Conservation (phyloP, 2,888 invertebrate species). For the Parthenolecanium corni region DNA sequence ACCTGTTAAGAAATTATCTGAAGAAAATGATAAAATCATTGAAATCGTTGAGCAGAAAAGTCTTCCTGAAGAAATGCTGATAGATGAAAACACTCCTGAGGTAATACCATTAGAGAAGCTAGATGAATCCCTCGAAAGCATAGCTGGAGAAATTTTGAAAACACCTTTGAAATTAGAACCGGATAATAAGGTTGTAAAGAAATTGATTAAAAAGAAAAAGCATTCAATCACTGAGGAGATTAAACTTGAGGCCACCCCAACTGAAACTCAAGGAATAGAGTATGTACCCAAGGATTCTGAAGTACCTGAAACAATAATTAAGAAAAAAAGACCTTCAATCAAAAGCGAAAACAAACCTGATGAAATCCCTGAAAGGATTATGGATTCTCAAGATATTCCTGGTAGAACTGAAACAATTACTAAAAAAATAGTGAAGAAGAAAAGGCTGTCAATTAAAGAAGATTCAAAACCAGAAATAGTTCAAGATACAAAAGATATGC, state of each 20-base stretch:
- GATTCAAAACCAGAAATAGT: slow-evolving; percentile 31
- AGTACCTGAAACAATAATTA: too few relatives aligned
- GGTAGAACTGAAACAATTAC: slow-evolving; percentile 9
- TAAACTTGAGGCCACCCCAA: too few relatives aligned
- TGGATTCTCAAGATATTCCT: slow-evolving; percentile 3
- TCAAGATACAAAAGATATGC: slow-evolving; percentile 34
- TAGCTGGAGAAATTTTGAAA: too few relatives aligned
- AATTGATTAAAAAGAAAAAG: too few relatives aligned
- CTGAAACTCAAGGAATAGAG: too few relatives aligned
- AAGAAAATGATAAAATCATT: slow-evolving; percentile 34
- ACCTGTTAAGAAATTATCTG: slow-evolving; percentile 34
- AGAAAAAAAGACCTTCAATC: slow-evolving; percentile 6
- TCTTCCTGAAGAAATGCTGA: too few relatives aligned
- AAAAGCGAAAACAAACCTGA: slow-evolving; percentile 26
- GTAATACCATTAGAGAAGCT: slow-evolving; percentile 33
- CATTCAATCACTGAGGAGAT: too few relatives aligned
- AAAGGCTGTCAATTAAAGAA: slow-evolving; percentile 10
- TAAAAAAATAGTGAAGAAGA: slow-evolving; percentile 19
- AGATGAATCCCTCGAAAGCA: too few relatives aligned
- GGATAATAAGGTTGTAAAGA: too few relatives aligned
- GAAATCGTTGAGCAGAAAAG: too few relatives aligned
- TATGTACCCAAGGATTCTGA: too few relatives aligned
- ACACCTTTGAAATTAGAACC: too few relatives aligned
- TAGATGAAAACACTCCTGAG: slow-evolving; percentile 36
- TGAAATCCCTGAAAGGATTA: slow-evolving; percentile 17